These are phyloP conservation scores for Leptinotarsa texana DNA, from an alignment of 1,140 invertebrate genomes.

Conservation along the genomic window DNA sequence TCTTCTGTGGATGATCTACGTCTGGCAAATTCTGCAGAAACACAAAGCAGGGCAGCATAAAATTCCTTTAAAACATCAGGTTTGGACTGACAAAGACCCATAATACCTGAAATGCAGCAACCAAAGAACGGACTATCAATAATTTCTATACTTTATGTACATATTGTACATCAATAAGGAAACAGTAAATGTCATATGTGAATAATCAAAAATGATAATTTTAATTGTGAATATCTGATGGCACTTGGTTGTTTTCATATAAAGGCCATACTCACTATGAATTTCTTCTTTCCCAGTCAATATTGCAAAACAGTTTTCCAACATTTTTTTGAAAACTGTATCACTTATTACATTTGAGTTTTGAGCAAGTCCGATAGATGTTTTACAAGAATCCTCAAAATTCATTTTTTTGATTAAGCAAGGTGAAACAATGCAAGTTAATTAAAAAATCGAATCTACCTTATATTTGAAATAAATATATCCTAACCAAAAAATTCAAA, in stretches of 20 bases:
- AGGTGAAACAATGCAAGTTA: too few species aligned
- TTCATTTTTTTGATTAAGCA: conserved; percentile 27
- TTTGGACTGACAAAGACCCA: conserved; percentile 51
- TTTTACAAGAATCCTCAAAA: conserved; percentile 35
- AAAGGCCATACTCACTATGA: conserved; percentile 47
- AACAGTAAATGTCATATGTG: not conserved
- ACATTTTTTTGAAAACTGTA: conserved; percentile 51
- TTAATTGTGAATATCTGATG: not conserved
- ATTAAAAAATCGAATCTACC: too few species aligned
- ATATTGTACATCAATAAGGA: too few species aligned
- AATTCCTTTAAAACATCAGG: conserved; percentile 55
- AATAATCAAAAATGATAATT: conserved; percentile 8
- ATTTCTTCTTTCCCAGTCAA: conserved; percentile 47
- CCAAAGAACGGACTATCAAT: too few species aligned
- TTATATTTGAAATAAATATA: too few species aligned
- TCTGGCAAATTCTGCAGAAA: conserved; percentile 56
- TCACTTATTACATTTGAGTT: conserved; percentile 52
- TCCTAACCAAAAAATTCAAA: too few species aligned
- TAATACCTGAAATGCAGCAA: conserved; percentile 41
- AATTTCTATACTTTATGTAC: too few species aligned
- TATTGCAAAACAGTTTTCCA: conserved; percentile 50
- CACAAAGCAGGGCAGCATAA: conserved; percentile 54
- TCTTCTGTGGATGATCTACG: conserved; percentile 53
- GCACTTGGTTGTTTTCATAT: not conserved
- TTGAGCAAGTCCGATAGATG: conserved; percentile 44